Base-by-base conservation (phyloP, 1,140 invertebrate genomes). In the Mamestra configurata region DNA sequence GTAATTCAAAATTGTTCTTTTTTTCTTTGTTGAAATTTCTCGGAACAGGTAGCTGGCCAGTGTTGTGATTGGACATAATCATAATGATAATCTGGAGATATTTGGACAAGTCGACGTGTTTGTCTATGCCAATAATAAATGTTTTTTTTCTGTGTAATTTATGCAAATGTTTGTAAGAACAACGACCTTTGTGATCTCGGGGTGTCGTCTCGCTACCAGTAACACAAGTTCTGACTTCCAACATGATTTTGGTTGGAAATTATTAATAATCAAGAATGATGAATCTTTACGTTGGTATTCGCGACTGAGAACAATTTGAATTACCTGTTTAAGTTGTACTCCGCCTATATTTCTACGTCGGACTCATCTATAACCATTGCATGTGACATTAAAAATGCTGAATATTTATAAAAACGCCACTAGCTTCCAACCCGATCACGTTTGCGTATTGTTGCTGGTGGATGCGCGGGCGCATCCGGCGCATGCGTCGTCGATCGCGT, bases 141-240 rank as follows among this genome's bases (percentile, higher is more conserved):
- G 83, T 82, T 81, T 81, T 77, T 85, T 83, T 73, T 83, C 64
- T 70, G 79, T 73, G 79, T 90, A 88, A 89, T 89, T 79, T 91
- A 90, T 90, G 88, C 86, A 90, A 91, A 92, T 91, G 86, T 88
- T 90, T 88, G 82, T 71, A 83, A 86, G 90, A 89, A 88, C 90
- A 89, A 87, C 87, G 90, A 92, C 89, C 91, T 89, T 79, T 86
- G 82, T 81, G 70, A 85, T 86, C 85, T 87, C 83, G 87, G 84
- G 81, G 80, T 73, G 24, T 70, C 64, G 68, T 27, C 61, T 68
- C 61, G 66, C 40, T 72, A 64, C 40, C n/a, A n/a, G 61, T 77
- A 53, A 68, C 57, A 18, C 75, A 24, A 35, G 55, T 64, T 76
- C 55, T 61, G 20, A 43, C 10, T 13, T 43, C 4, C 18, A 15